Evolutionary conservation across 2,888 invertebrate genomes (phyloP).

Genomic region (Macrophya annulata): DNA sequence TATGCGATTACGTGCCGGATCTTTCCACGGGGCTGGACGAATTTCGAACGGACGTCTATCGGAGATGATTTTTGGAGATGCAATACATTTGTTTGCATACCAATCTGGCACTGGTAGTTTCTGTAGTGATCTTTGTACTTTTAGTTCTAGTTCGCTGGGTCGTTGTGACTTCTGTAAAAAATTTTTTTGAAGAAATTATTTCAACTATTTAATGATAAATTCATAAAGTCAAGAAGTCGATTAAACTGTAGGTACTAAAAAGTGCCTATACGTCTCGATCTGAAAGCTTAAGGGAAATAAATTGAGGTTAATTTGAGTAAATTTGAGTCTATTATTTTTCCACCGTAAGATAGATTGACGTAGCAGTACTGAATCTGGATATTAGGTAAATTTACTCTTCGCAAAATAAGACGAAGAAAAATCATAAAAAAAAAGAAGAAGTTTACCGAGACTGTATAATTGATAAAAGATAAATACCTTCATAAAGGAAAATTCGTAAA

Average conservation of each 20-base stretch:
- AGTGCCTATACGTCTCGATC: not conserved
- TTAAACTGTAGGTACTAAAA: not conserved
- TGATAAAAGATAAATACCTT: slow-evolving; percentile 11
- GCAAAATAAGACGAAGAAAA: not conserved
- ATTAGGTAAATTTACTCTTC: not conserved
- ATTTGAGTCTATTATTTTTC: not conserved
- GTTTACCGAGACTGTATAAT: slow-evolving; percentile 4
- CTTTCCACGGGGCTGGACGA: slow-evolving; percentile 68
- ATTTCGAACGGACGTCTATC: slow-evolving; percentile 65
- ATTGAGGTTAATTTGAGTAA: not conserved
- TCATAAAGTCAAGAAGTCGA: not conserved
- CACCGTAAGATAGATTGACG: not conserved
- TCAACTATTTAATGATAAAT: not conserved
- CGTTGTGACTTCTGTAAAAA: slow-evolving; percentile 54
- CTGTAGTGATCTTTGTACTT: slow-evolving; percentile 66
- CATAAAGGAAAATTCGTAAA: not conserved
- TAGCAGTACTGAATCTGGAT: not conserved
- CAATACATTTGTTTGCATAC: slow-evolving; percentile 67
- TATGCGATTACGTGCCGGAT: not conserved
- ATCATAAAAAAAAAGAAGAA: not conserved
- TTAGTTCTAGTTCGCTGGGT: slow-evolving; percentile 69
- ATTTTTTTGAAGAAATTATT: not conserved
- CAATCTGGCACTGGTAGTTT: slow-evolving; percentile 70
- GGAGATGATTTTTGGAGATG: slow-evolving; percentile 66
- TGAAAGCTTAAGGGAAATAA: not conserved